These are phyloP conservation scores for Onthophagus sagittarius DNA, from an alignment of 2,888 invertebrate species.

Conservation along the genomic window DNA sequence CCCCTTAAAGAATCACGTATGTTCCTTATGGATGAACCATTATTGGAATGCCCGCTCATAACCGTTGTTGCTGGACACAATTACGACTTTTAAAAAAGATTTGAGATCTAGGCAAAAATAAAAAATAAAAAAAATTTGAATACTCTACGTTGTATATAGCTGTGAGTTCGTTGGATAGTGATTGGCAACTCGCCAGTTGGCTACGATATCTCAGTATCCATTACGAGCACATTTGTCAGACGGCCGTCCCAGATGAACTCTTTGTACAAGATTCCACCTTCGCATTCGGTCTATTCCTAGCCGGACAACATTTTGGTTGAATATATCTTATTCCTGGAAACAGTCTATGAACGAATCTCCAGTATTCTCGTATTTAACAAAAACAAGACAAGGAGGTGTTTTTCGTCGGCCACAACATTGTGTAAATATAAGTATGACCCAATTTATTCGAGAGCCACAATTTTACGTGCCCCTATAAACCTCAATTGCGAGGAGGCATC, in stretches of 20 bases:
- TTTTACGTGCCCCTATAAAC: conserved; percentile 28
- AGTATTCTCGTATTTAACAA: neutral
- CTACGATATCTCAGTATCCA: conserved; percentile 27
- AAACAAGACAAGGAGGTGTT: neutral
- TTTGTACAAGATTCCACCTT: conserved; percentile 25
- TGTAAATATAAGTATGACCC: conserved; percentile 23
- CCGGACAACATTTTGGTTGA: neutral
- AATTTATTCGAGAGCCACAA: conserved; percentile 18
- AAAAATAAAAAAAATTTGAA: neutral
- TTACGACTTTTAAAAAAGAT: neutral
- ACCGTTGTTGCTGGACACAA: neutral
- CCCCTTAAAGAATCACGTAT: neutral
- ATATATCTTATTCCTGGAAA: neutral
- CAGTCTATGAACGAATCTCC: neutral
- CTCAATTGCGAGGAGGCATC: conserved; percentile 27
- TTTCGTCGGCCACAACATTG: neutral
- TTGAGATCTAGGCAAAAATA: too few relatives aligned
- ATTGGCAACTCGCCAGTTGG: conserved; percentile 30
- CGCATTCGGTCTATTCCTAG: conserved; percentile 3
- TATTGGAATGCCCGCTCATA: too few relatives aligned
- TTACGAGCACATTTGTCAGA: conserved; percentile 30
- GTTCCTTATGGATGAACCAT: too few relatives aligned
- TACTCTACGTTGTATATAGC: neutral
- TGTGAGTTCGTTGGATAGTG: conserved; percentile 1
- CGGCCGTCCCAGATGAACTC: conserved; percentile 28